Evolutionary conservation across 2,888 invertebrate species (phyloP).

Genomic region (Pseudococcus jackbeardsleyi): DNA sequence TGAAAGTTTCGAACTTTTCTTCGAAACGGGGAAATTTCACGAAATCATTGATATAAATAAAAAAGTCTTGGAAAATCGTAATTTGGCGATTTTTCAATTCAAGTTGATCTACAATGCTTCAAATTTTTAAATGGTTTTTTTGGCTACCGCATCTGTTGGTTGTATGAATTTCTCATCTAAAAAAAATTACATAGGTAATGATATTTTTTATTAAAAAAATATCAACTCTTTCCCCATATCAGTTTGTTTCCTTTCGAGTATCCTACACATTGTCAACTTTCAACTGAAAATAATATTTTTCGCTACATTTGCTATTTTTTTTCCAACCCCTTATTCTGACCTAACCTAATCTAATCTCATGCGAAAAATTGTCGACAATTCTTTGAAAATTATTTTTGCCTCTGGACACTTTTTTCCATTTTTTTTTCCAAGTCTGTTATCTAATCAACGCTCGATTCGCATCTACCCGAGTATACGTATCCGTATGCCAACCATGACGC

Average conservation of each 20-base stretch:
- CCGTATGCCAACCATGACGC: slow-evolving; percentile 12
- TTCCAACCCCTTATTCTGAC: too few species aligned
- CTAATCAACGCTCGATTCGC: neutral
- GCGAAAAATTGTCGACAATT: too few species aligned
- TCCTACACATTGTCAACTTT: too few species aligned
- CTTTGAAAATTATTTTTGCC: too few species aligned
- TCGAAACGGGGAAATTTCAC: neutral
- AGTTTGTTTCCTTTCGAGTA: too few species aligned
- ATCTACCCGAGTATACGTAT: neutral
- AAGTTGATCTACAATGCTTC: neutral
- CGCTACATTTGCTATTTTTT: too few species aligned
- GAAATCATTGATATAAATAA: neutral
- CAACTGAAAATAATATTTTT: too few species aligned
- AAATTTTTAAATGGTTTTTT: neutral
- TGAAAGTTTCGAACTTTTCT: neutral
- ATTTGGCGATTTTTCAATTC: neutral
- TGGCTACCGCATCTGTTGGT: neutral
- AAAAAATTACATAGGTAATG: too few species aligned
- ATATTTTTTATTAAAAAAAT: too few species aligned
- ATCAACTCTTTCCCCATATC: too few species aligned
- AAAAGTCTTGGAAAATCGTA: neutral
- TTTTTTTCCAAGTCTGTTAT: neutral
- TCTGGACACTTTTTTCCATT: too few species aligned
- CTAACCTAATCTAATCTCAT: too few species aligned
- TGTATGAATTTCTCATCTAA: neutral